phyloP scores from a whole-genome alignment of 2,888 invertebrate genomes.

The Plagodis pulveraria region DNA sequence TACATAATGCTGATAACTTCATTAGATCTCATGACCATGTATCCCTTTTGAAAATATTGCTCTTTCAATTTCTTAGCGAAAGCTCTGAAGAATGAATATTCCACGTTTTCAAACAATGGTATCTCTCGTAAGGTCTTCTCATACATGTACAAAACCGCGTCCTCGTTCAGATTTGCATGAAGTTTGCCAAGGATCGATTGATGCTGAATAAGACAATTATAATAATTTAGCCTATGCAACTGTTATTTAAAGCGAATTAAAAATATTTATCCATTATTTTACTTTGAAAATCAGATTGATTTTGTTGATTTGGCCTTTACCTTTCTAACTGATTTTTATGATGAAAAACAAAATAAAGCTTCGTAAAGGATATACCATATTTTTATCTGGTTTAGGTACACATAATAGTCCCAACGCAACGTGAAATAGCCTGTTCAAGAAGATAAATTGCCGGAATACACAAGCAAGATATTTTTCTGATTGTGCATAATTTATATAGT shows the following conservation, averaged over 20 bases:
- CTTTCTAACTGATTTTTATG: no score
- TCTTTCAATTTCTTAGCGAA: slow-evolving; percentile 78
- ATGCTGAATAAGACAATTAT: slow-evolving; percentile 53
- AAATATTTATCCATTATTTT: no score
- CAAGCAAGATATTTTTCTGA: no score
- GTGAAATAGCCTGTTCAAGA: no score
- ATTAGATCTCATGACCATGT: slow-evolving; percentile 72
- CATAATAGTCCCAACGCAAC: no score
- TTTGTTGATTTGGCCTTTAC: no score
- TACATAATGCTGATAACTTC: slow-evolving; percentile 74
- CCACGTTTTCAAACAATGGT: slow-evolving; percentile 80
- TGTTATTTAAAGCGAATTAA: background rate
- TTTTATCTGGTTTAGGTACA: no score
- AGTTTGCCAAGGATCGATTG: slow-evolving; percentile 78
- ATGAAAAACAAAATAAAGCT: no score
- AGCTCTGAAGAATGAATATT: slow-evolving; percentile 81
- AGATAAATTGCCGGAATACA: no score
- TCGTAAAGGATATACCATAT: no score
- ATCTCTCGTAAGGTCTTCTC: slow-evolving; percentile 81
- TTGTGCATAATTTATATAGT: no score
- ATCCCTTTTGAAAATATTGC: slow-evolving; percentile 75
- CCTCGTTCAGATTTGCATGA: slow-evolving; percentile 82
- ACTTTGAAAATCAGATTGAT: no score
- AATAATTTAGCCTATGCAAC: background rate
- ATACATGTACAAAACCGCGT: slow-evolving; percentile 81